phyloP scores from a whole-genome alignment of 2,113 vertebrate species.

The Oreochromis aureus region DNA sequence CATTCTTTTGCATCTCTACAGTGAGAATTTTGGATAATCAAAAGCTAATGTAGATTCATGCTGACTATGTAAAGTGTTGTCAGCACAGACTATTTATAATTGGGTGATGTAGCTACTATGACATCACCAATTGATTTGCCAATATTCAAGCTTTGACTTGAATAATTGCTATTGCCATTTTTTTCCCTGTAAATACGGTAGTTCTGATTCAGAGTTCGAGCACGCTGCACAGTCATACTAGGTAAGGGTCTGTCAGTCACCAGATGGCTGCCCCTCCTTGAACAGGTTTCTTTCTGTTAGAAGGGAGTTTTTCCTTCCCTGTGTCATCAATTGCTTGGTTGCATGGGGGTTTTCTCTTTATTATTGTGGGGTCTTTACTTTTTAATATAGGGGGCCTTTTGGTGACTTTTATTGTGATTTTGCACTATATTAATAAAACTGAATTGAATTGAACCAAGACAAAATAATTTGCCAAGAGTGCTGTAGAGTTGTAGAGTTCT shows the following conservation, averaged over 20 bases:
- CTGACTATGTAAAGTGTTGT: not conserved
- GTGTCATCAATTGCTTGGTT: not conserved
- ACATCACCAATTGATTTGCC: not conserved
- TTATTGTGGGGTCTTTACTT: not conserved
- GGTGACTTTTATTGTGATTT: not conserved
- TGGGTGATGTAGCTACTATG: fast-evolving
- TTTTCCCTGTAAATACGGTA: not conserved
- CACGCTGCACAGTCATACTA: not conserved
- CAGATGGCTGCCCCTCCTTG: not conserved
- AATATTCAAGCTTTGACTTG: not conserved
- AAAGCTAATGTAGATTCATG: not conserved
- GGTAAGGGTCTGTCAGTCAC: not conserved
- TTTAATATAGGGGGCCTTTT: not conserved
- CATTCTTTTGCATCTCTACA: not conserved
- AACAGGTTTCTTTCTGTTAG: not conserved
- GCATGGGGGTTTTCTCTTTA: not conserved
- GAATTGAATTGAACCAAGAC: not conserved
- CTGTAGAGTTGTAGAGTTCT: not conserved
- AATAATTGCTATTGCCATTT: not conserved
- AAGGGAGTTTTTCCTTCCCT: not conserved
- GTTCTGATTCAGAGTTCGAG: not conserved
- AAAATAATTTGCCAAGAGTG: not conserved
- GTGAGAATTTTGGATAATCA: not conserved
- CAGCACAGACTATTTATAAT: not conserved
- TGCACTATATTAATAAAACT: fast-evolving